Evolutionary conservation across 2,888 invertebrate species (phyloP).

Genomic region (Hyposoter didymator): DNA sequence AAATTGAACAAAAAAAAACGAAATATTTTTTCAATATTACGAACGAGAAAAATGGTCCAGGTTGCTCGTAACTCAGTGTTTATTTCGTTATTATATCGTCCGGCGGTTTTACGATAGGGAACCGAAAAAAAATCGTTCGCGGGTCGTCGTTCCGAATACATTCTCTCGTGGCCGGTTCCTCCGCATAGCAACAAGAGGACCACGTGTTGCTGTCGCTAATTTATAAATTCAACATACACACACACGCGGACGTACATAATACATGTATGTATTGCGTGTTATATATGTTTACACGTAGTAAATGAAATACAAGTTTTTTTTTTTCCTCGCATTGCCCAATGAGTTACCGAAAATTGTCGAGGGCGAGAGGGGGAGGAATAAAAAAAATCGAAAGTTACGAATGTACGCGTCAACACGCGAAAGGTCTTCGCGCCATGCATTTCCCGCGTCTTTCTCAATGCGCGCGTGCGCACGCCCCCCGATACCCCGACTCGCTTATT

Average conservation of each 20-base stretch:
- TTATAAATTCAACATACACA: constrained; percentile 45
- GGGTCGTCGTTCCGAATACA: constrained; percentile 63
- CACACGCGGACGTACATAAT: neutral
- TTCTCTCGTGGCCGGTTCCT: constrained; percentile 39
- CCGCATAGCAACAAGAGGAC: constrained; percentile 66
- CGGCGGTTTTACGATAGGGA: constrained; percentile 43
- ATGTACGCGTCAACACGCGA: neutral
- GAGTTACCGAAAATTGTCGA: neutral
- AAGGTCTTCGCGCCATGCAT: constrained; percentile 43
- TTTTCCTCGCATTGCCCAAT: neutral
- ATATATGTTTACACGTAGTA: neutral
- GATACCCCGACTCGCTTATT: constrained; percentile 19
- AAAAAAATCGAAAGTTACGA: constrained; percentile 2
- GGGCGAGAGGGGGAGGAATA: neutral
- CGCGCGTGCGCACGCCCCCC: constrained; percentile 29
- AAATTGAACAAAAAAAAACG: neutral
- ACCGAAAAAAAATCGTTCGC: constrained; percentile 62
- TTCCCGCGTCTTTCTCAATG: constrained; percentile 34
- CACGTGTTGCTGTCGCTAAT: constrained; percentile 61
- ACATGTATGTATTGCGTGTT: neutral
- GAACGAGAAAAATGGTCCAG: neutral
- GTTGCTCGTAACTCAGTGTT: constrained; percentile 4
- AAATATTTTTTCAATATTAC: neutral
- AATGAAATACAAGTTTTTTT: neutral
- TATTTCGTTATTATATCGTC: constrained; percentile 17